Conservation (phyloP, 1,140 invertebrate species). For the Magallana angulata region DNA sequence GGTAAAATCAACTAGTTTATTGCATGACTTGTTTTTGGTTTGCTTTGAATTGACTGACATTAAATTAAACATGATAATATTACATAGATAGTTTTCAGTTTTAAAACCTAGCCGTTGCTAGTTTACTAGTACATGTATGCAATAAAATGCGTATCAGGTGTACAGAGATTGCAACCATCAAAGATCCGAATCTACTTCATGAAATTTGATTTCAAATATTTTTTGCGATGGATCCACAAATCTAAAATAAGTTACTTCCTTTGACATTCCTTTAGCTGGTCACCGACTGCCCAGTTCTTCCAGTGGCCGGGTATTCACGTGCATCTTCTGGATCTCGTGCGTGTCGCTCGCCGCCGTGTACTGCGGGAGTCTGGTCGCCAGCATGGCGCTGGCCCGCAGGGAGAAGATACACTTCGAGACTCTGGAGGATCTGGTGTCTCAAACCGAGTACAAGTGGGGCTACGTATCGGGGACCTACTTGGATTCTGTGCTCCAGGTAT, state of each 20-base stretch:
- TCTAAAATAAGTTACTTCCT: too few species aligned
- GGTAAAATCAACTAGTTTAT: background rate
- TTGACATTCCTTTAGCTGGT: constrained; percentile 56
- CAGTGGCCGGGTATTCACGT: constrained; percentile 84
- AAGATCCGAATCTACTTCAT: too few species aligned
- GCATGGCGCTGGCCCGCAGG: constrained; percentile 88
- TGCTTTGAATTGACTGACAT: too few species aligned
- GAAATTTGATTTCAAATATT: too few species aligned
- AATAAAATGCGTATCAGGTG: too few species aligned
- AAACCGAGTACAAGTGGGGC: constrained; percentile 63
- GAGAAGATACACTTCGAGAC: constrained; percentile 61
- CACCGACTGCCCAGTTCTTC: constrained; percentile 56
- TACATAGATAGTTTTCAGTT: too few species aligned
- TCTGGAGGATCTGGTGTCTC: constrained; percentile 56
- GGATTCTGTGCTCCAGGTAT: constrained; percentile 57
- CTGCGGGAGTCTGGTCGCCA: constrained; percentile 94
- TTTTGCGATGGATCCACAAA: too few species aligned
- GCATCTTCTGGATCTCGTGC: constrained; percentile 95
- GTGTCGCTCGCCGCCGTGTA: constrained; percentile 94
- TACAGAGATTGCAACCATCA: too few species aligned
- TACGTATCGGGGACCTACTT: constrained; percentile 51
- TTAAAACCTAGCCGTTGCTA: too few species aligned
- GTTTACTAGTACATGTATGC: too few species aligned
- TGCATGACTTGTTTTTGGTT: too few species aligned
- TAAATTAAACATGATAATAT: too few species aligned